phyloP scores from a whole-genome alignment of 1,140 invertebrate genomes.

The Calycopis cecrops region DNA sequence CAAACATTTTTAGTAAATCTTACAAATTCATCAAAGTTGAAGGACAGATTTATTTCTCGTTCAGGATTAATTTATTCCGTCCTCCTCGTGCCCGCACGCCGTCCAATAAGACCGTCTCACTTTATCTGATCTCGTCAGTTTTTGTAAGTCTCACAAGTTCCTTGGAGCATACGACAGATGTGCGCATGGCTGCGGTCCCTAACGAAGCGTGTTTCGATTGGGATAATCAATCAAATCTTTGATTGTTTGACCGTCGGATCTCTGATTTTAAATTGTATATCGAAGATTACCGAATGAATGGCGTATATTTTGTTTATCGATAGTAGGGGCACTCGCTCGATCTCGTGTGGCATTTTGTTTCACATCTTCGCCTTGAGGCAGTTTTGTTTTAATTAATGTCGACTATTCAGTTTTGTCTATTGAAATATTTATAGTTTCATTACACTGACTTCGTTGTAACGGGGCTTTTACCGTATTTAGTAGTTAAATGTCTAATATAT shows the following conservation, averaged over 20 bases:
- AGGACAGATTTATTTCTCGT: conserved; percentile 43
- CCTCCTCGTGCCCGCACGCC: conserved; percentile 32
- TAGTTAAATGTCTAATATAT: too few relatives aligned
- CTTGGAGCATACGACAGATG: conserved; percentile 67
- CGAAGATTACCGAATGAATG: conserved; percentile 16
- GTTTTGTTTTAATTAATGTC: too few relatives aligned
- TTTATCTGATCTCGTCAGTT: conserved; percentile 51
- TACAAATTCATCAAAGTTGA: conserved; percentile 50
- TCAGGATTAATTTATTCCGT: conserved; percentile 47
- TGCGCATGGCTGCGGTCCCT: conserved; percentile 61
- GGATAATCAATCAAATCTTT: conserved; percentile 70
- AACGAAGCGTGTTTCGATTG: conserved; percentile 66
- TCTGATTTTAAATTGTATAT: conserved; percentile 40
- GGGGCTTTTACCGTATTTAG: too few relatives aligned
- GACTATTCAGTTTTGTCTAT: too few relatives aligned
- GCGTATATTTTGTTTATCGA: conserved; percentile 11
- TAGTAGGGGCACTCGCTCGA: background rate
- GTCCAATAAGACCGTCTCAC: conserved; percentile 37
- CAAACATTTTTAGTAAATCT: conserved; percentile 22
- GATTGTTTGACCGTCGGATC: conserved; percentile 60
- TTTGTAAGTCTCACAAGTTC: conserved; percentile 68
- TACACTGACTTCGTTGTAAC: too few relatives aligned
- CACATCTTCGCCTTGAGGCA: too few relatives aligned
- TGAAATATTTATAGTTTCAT: too few relatives aligned
- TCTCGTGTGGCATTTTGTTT: too few relatives aligned